Evolutionary conservation across 2,888 invertebrate genomes (phyloP), one percentile per base, ranked within the genome.

Genomic region (Dromius quadrimaculatus): DNA sequence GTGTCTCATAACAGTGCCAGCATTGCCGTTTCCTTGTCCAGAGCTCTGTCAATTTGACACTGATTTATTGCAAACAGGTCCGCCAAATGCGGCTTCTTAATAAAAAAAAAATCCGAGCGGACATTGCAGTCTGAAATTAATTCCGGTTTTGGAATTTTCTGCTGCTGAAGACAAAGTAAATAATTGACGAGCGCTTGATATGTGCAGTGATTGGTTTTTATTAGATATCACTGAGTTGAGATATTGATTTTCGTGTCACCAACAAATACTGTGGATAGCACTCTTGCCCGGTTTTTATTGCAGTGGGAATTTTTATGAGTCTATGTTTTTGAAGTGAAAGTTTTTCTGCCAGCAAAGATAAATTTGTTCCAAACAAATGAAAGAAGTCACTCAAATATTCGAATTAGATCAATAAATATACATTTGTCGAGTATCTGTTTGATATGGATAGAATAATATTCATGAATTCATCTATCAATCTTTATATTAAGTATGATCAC

Each of bases 31-130:
- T n/a, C n/a, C n/a, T n/a, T n/a, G 38, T 59, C 59, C 11, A 15
- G 36, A 22, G 20, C 22, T 11, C 59, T 62, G 62, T 62, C 63
- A 63, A 63, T 28, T 17, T 23, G 63, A 63, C 63, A 32, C 63
- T 63, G 43, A 63, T 63, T 43, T 63, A 63, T 63, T 15, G 17
- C 50, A n/a, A 45, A 6, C 45, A 47, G 47, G 47, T 47, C 45
- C 23, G 28, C 50, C 50, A 43, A 28, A 43, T 41, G 38, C 63
- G 28, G 45, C 17, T 23, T 32, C 45, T 63, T 63, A 63, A 63
- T 63, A 63, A 43, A n/a, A 63, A 63, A n/a, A 63, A 22, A 63
- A 43, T 41, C 43, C 43, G 23, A 54, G 13, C 50, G 50, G 50
- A 54, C 50, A 54, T 54, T 54, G 50, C 50, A 41, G 23, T 22